Evolutionary conservation across 2,113 vertebrate species (phyloP), one percentile per base, ranked within the genome.

Genomic region (Elephas maximus): DNA sequence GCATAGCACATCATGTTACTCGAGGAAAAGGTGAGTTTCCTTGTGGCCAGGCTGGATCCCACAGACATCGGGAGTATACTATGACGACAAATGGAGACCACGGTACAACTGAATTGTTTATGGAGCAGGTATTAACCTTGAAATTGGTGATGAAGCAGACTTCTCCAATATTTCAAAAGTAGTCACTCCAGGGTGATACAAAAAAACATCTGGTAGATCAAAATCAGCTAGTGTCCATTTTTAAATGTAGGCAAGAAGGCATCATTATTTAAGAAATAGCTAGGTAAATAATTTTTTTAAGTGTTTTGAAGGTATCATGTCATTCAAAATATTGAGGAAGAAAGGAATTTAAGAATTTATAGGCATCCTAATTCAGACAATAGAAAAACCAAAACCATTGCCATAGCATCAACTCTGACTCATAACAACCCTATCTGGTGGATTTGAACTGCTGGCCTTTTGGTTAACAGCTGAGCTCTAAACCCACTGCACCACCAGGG

Each of bases 251-350:
- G 11, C 4, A 87, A 81, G 76, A 94, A 84, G 67, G 17, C 23
- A 30, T 69, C 20, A 89, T 78, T 76, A 80, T 28, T 94, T 89
- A 88, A 92, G 41, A 90, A 88, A 86, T 23, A 87, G 12, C 18
- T 69, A 69, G 20, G 53, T 69, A 83, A 84, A 78, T 90, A 84
- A 87, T 28, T 24, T 18, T 65, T 78, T 79, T 7, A 69, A 95
- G 41, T 86, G 69, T 37, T 45, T 96, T 41, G 26, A 74, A 60
- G 21, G 33, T 57, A n/a, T 15, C 53, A 67, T 21, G 21, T 8
- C 24, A 88, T 57, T 57, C 21, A 33, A 69, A 45, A 24, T 76
- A 15, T 33, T 4, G 4, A 60, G 51, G 41, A 21, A 78, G 83
- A 45, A 44, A 96, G 63, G 48, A n/a, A 95, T 74, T 84, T 69